Conservation (phyloP, 2,888 invertebrate genomes). For the Tetrapedia diversipes region DNA sequence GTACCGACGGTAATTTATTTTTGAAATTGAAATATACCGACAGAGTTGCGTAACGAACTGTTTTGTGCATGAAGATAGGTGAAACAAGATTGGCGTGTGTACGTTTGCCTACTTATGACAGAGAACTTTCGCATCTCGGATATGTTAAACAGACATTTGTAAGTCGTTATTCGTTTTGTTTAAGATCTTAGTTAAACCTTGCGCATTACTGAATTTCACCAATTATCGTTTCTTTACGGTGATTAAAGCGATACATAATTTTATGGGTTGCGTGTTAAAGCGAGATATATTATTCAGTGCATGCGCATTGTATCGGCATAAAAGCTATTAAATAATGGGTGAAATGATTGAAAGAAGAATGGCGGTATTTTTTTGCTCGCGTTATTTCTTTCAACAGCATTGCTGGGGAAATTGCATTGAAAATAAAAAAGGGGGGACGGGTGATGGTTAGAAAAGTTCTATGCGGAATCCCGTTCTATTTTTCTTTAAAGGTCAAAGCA, state of each 20-base stretch:
- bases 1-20: constrained; percentile 10
- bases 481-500: not conserved
- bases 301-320: not conserved
- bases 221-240: not conserved
- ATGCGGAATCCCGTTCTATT: not conserved
- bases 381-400: not conserved
- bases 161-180: not conserved
- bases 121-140: not conserved
- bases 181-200: not conserved
- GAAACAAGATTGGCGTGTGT: not conserved
- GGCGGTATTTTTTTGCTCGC: not conserved
- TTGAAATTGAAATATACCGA: constrained; percentile 2
- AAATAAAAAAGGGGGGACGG: not conserved
- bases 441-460: not conserved
- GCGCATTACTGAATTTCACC: not conserved
- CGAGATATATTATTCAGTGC: not conserved
- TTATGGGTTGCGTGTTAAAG: not conserved
- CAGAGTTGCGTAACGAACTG: constrained; percentile 11
- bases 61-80: not conserved
- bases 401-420: not conserved
- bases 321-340: not conserved
- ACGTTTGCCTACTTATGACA: too few relatives aligned
- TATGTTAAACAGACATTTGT: not conserved
- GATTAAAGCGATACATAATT: not conserved
- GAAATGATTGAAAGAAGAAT: not conserved